phyloP scores from a whole-genome alignment of 2,113 vertebrate genomes.

The Neolamprologus caudopunctatus region DNA sequence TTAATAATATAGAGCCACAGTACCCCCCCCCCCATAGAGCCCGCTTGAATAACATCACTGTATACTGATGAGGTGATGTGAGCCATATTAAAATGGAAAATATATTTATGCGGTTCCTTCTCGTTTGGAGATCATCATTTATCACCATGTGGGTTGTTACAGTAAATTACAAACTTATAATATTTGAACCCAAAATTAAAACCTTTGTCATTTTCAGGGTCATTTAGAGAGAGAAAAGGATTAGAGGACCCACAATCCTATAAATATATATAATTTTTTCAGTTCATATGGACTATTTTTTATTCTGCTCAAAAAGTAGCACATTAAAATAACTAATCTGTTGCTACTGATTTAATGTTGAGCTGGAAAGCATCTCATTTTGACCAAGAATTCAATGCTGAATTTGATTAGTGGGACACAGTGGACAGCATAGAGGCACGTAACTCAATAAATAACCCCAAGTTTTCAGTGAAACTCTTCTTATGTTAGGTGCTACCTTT shows the following conservation, averaged over 20 bases:
- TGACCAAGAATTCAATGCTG: not conserved
- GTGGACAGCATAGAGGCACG: not conserved
- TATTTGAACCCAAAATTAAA: not conserved
- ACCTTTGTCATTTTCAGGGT: not conserved
- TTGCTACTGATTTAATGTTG: not conserved
- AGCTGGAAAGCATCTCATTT: not conserved
- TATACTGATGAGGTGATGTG: slow-evolving; percentile 10
- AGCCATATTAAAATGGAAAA: not conserved
- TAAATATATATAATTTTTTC: not conserved
- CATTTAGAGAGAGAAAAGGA: not conserved
- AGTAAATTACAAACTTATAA: not conserved
- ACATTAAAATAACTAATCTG: not conserved
- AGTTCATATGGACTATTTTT: not conserved
- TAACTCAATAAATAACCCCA: not conserved
- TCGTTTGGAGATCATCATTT: not conserved
- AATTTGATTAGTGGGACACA: not conserved
- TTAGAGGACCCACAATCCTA: not conserved
- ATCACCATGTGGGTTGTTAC: not conserved
- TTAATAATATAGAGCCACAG: slow-evolving; percentile 17
- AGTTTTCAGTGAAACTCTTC: not conserved
- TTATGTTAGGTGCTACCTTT: not conserved
- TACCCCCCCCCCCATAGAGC: not conserved
- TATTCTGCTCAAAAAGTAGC: not conserved
- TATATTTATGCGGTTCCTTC: not conserved
- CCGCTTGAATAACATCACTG: not conserved